These are phyloP conservation scores for Mythimna pallens DNA, from an alignment of 2,888 invertebrate genomes.

Conservation along the genomic window DNA sequence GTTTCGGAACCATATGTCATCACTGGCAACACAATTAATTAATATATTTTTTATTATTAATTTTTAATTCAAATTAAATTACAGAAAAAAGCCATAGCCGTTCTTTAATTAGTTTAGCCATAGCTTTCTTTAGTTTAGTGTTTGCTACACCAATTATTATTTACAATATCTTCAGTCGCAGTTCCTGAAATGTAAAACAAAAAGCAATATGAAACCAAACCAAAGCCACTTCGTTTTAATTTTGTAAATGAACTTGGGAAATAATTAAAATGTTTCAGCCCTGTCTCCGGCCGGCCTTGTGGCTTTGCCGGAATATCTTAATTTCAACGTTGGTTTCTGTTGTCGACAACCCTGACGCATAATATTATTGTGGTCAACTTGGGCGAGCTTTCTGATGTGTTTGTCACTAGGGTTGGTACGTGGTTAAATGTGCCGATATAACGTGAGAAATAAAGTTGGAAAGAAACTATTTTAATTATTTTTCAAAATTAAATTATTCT, in stretches of 20 bases:
- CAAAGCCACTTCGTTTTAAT: conserved; percentile 43
- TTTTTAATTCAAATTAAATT: conserved; percentile 7
- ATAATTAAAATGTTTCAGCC: conserved; percentile 58
- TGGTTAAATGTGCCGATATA: neutral
- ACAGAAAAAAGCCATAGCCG: neutral
- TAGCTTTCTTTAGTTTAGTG: no score
- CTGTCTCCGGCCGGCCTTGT: conserved; percentile 11
- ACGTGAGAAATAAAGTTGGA: neutral
- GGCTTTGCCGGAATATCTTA: conserved; percentile 36
- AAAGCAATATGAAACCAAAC: conserved; percentile 33
- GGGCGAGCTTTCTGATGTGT: neutral
- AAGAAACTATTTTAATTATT: no score
- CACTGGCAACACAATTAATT: no score
- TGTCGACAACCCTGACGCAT: conserved; percentile 28
- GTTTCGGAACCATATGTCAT: no score
- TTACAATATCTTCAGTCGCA: conserved; percentile 5
- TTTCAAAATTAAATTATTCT: no score
- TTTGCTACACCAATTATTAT: conserved; percentile 2
- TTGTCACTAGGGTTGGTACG: conserved; percentile 21
- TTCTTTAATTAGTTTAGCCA: no score
- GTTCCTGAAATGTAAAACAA: conserved; percentile 18
- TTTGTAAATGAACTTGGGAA: conserved; percentile 49
- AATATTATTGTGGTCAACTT: conserved; percentile 31
- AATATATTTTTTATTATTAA: no score
- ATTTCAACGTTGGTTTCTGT: conserved; percentile 36